Evolutionary conservation across 2,797 vertebrate species (phyloP).

Genomic region (Thaleichthys pacificus): DNA sequence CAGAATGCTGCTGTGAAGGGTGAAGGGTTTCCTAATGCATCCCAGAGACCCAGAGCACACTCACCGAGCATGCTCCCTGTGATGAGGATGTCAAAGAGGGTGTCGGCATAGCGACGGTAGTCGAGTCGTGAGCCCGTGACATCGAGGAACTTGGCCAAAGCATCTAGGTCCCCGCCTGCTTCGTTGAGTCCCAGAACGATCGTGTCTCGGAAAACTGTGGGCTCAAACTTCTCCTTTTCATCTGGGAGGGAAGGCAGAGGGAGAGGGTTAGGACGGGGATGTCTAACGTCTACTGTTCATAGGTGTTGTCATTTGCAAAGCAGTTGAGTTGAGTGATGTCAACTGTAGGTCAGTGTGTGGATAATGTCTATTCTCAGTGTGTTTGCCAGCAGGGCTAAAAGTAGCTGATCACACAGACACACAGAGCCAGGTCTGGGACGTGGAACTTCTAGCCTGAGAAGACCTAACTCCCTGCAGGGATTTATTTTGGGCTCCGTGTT

Average conservation of each 20-base stretch:
- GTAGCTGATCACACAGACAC: background rate
- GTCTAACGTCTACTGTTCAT: background rate
- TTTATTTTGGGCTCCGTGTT: too few species aligned
- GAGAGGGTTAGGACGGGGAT: background rate
- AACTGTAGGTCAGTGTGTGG: background rate
- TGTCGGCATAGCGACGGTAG: conserved; percentile 94
- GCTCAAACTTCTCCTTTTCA: conserved; percentile 99
- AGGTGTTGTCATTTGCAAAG: background rate
- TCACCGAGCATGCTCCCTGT: conserved; percentile 93
- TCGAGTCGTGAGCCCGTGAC: conserved; percentile 85
- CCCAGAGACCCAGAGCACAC: conserved; percentile 9
- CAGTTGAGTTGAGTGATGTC: background rate
- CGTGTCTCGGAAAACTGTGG: conserved; percentile 90
- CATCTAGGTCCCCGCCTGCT: conserved; percentile 86
- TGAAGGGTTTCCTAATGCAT: background rate
- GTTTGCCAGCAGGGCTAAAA: too few species aligned
- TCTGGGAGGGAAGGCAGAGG: conserved; percentile 63
- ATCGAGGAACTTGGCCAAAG: conserved; percentile 91
- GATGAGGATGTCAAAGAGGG: conserved; percentile 91
- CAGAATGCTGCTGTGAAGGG: background rate
- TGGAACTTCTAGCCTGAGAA: too few species aligned
- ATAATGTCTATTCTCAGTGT: background rate
- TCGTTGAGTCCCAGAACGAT: conserved; percentile 91
- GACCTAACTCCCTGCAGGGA: too few species aligned
- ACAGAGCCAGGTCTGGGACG: background rate